Evolutionary conservation across 2,888 invertebrate genomes (phyloP), one percentile per base, ranked within the genome.

Genomic region (Morpho deidamia): DNA sequence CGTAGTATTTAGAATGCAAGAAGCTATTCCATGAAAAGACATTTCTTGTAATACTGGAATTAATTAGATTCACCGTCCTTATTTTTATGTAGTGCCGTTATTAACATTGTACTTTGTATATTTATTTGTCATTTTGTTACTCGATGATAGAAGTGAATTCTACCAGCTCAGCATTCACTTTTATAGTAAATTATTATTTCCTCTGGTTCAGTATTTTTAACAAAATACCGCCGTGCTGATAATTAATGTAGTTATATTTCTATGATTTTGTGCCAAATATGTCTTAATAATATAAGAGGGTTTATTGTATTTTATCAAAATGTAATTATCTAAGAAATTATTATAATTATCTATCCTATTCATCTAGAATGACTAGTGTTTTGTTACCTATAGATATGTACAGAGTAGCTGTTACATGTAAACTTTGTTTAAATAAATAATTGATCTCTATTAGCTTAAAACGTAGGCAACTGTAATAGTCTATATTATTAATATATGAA

Each of bases 381-480:
- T 50, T 40, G 34, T 63, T 53, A 51, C 44, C 51, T 62, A 60
- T 65, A 62, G 58, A 65, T 63, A 65, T 69, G 66, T 69, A 66
- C 67, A 68, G 65, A 64, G 48, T 69, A 67, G 65, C 59, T 62
- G 62, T 59, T 65, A 63, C 61, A 61, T 66, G 60, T 68, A 65
- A 67, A 64, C 70, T 71, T 74, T 68, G 68, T 69, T 81, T 76
- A 67, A 47, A 60, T 59, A 62, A 23, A 23, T 23, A 67, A 74
- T 73, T 66, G 72, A 79, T 78, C 77, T 78, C 76, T 78, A 67
- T 65, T 79, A 82, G 77, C 69, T 67, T 76, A 65, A 70, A 72
- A 70, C 55, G 64, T 59, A 81, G 85, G 84, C 80, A 68, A 70
- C 75, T 84, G 81, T 86, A 83, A 79, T 82, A 79, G 80, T 76